These are phyloP conservation scores for Brachypterus glaber DNA, from an alignment of 2,888 invertebrate genomes.

Conservation along the genomic window DNA sequence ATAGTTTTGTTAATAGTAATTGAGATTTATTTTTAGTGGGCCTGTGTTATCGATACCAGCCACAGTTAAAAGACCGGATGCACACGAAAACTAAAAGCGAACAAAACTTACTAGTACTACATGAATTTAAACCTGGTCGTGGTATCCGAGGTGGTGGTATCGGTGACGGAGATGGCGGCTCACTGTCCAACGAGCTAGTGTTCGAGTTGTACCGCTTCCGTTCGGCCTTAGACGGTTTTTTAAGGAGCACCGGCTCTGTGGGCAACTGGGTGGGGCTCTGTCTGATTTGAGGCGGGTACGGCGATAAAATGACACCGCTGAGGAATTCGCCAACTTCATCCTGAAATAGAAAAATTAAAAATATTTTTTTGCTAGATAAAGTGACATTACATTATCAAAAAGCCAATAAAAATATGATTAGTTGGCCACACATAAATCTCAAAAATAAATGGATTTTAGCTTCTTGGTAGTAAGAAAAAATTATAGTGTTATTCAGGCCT, in stretches of 20 bases:
- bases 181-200: conserved; percentile 42
- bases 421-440: too few relatives aligned
- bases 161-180: conserved; percentile 43
- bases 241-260: conserved; percentile 23
- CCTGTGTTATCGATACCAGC: too few relatives aligned
- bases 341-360: conserved; percentile 33
- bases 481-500: neutral
- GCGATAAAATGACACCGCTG: conserved; percentile 47
- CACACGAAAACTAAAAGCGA: conserved; percentile 14
- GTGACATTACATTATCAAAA: too few relatives aligned
- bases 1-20: too few relatives aligned
- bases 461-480: too few relatives aligned
- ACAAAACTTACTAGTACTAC: conserved; percentile 14
- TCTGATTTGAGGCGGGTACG: conserved; percentile 48
- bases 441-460: too few relatives aligned
- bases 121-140: conserved; percentile 33
- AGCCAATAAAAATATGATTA: too few relatives aligned
- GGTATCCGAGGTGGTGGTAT: conserved; percentile 37
- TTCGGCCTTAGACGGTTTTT: conserved; percentile 32
- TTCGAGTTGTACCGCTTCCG: conserved; percentile 46
- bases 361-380: too few relatives aligned
- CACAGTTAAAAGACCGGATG: too few relatives aligned
- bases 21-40: too few relatives aligned
- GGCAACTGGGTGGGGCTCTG: conserved; percentile 33
- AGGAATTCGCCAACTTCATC: conserved; percentile 59